Evolutionary conservation across 2,113 vertebrate genomes (phyloP), one percentile per base, ranked within the genome.

Genomic region (Caranx ignobilis): DNA sequence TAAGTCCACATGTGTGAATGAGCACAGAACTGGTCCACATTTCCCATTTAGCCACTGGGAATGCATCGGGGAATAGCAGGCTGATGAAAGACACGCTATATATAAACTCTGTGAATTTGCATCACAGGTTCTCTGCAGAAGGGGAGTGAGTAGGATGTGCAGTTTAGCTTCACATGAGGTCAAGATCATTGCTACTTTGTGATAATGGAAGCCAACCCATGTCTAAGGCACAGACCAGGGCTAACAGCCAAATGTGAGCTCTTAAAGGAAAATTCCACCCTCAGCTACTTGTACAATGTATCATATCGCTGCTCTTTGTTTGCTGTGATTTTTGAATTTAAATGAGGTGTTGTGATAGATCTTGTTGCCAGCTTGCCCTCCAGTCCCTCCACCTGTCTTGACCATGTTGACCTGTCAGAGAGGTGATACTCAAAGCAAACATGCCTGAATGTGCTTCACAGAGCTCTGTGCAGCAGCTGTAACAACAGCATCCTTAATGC

Each of bases 1-100:
- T 71, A 91, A 80, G 75, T 87, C 69, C 79, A 80, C 80, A 87
- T 85, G 81, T 88, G 86, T 91, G 86, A 92, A 89, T 79, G 87
- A 92, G 90, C 84, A 85, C 87, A 88, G 85, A 87, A 83, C 85
- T 91, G 89, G 75, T 91, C 90, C 86, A 90, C 88, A 92, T 91
- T 91, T 92, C 86, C 81, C 87, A 93, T 93, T 92, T 94, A 91
- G 92, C 88, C 85, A 84, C 88, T 90, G 88, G 79, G 85, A 91
- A 91, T 83, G 87, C 90, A 79, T 77, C 11, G 9, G 90, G 91
- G 91, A 93, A 84, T 86, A 86, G 89, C 90, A 85, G 84, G 81
- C 91, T 90, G 92, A 94, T 93, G 92, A 81, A 82, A 91, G 85
- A 90, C 90, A 52, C 74, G 71, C 90, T 94, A 93, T 87, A 93